These are phyloP conservation scores for Bos indicus DNA, from an alignment of 2,113 vertebrate genomes.

Conservation along the genomic window DNA sequence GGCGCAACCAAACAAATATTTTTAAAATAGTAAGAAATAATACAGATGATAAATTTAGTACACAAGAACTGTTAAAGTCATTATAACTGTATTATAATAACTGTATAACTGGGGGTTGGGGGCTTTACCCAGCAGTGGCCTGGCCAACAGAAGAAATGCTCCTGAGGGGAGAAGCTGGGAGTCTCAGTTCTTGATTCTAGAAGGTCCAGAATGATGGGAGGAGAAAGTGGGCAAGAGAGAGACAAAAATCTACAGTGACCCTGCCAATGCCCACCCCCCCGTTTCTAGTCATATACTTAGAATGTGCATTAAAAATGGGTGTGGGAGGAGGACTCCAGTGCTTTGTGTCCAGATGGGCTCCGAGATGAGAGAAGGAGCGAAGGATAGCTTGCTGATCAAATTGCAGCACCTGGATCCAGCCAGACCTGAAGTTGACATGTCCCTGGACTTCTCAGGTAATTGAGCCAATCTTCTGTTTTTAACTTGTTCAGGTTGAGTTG, in stretches of 20 bases:
- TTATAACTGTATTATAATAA: not conserved
- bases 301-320: accelerated
- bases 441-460: not conserved
- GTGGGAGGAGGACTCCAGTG: not conserved
- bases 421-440: not conserved
- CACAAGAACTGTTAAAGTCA: accelerated
- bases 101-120: accelerated
- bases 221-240: not conserved
- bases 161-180: not conserved
- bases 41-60: accelerated
- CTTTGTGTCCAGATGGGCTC: not conserved
- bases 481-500: not conserved
- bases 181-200: not conserved
- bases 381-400: not conserved
- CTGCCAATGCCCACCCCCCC: not conserved
- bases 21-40: not conserved
- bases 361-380: not conserved
- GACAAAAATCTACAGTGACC: not conserved
- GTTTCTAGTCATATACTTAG: not conserved
- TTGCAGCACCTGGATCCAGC: not conserved
- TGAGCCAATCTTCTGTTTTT: not conserved
- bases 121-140: accelerated
- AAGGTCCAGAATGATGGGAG: not conserved
- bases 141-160: not conserved
- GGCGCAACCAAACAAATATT: not conserved